Evolutionary conservation across 2,888 invertebrate species (phyloP), one percentile per base, ranked within the genome.

Genomic region (Frankliniella intonsa): DNA sequence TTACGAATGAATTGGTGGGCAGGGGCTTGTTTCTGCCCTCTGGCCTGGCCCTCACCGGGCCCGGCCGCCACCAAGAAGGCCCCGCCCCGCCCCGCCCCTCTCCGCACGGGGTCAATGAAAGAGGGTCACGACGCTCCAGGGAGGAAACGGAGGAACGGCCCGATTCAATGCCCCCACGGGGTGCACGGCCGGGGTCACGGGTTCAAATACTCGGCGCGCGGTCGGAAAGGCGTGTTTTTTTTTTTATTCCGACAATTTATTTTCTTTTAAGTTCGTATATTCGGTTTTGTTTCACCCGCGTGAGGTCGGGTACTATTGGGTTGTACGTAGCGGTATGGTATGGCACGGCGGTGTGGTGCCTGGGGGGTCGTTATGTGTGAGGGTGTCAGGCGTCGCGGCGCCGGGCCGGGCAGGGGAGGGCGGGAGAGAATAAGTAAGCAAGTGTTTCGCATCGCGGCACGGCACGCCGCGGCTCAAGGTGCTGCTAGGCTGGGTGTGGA

Each of bases 1-100:
- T 76, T 76, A 76, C 69, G 69, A 25, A 76, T 76, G 69, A 76
- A 76, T 76, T 76, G 69, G 25, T 8, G 25, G 69, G 55, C 5
- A 55, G 55, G 55, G 55, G 55, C 12, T 55, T 55, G 55, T 55
- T 55, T 14, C 19, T 55, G 55, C 3, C 38, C 38, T 38, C 38
- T 38, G 38, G 38, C 38, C 38, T 38, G 38, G 38, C 38, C 38
- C 38, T n/a, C n/a, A n/a, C n/a, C n/a, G 3, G 38, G 38, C 38
- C 38, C 38, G 38, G 38, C 38, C 38, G 2, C 38, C 38, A 3
- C 38, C 3, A 38, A 38, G 38, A 38, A 38, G 38, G 38, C 5
- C 38, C 38, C 38, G 38, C 38, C 3, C 38, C 38, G 38, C 38
- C 38, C 38, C 38, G 38, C 38, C 38, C 38, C 38, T 2, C 38